Percentiles rank a stretch among this genome's conserved stretches.
phyloP scores from a whole-genome alignment of 2,797 vertebrate genomes.

The Balearica regulorum region DNA sequence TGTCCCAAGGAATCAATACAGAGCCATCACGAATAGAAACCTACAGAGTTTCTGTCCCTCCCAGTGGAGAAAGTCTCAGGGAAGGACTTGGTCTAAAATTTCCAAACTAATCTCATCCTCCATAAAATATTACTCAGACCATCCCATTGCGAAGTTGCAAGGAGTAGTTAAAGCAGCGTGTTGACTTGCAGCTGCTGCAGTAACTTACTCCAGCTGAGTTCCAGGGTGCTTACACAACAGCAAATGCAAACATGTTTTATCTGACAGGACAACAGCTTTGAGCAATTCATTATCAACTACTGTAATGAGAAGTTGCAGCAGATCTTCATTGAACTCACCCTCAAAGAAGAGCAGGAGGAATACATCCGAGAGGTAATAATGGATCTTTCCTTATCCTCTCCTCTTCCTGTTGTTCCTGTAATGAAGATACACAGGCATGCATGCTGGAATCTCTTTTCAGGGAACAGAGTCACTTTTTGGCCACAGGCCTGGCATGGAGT shows the following conservation, averaged over 20 bases:
- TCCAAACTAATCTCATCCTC: neutral
- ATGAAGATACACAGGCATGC: neutral
- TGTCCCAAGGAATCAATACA: neutral
- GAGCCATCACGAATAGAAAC: neutral
- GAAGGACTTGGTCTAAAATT: neutral
- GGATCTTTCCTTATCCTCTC: neutral
- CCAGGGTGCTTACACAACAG: neutral
- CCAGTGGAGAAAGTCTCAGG: neutral
- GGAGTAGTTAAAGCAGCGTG: neutral
- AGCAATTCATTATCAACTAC: conserved; percentile 99
- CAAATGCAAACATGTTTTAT: neutral
- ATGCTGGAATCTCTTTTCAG: neutral
- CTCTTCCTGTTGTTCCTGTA: accelerated
- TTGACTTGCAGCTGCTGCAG: neutral
- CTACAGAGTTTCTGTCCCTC: neutral
- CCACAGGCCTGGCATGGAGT: neutral
- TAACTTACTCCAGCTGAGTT: neutral
- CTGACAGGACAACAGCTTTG: conserved; percentile 96
- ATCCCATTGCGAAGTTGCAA: neutral
- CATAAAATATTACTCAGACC: neutral
- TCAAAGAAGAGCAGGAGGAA: conserved; percentile 97
- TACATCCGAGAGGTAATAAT: conserved; percentile 89
- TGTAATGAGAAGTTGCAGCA: conserved; percentile 99
- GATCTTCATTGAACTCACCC: conserved; percentile 97
- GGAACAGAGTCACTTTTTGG: neutral